Base-by-base conservation (phyloP, 1,140 invertebrate species). In the Pristionchus pacificus region DNA sequence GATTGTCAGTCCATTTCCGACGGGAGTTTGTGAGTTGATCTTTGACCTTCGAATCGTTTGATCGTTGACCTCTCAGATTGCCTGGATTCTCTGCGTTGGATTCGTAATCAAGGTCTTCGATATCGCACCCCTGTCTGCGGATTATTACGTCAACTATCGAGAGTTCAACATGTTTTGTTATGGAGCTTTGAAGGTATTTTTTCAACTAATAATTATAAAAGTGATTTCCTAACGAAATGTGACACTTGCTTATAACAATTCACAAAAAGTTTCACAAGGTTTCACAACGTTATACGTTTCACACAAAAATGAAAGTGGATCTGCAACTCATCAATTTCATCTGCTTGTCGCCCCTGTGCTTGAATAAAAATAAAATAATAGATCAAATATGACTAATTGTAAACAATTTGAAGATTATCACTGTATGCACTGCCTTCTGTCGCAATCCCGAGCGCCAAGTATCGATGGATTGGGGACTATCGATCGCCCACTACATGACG, bases 161-260 rank as follows among this genome's bases (percentile, higher is more conserved):
- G 72, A 76, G 61, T 76, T 76, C 69, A 76, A 76, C 71, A 58
- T 76, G 24, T 76, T 76, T 66, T 63, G 76, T 2, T 76, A 76
- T 33, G 67, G 65, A 31, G 76, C 75, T 10, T 65, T 76, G 27
- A 71, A 76, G 75, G n/a, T 25, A n/a, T 15, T 61, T 69, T 71
- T 29, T 24, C 6, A 28, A 69, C 70, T 72, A 58, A 71, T 68
- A 29, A 15, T 68, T n/a, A n/a, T n/a, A n/a, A n/a, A n/a, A n/a
- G n/a, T n/a, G n/a, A n/a, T n/a, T n/a, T n/a, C n/a, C n/a, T n/a
- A n/a, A n/a, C n/a, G n/a, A n/a, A n/a, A n/a, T n/a, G n/a, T n/a
- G n/a, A n/a, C n/a, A n/a, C n/a, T n/a, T n/a, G n/a, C n/a, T n/a
- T n/a, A n/a, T n/a, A n/a, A n/a, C n/a, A n/a, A n/a, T n/a, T n/a